Evolutionary conservation across 1,140 invertebrate species (phyloP), one percentile per base, ranked within the genome.

Genomic region (Thaumatotibia leucotreta): DNA sequence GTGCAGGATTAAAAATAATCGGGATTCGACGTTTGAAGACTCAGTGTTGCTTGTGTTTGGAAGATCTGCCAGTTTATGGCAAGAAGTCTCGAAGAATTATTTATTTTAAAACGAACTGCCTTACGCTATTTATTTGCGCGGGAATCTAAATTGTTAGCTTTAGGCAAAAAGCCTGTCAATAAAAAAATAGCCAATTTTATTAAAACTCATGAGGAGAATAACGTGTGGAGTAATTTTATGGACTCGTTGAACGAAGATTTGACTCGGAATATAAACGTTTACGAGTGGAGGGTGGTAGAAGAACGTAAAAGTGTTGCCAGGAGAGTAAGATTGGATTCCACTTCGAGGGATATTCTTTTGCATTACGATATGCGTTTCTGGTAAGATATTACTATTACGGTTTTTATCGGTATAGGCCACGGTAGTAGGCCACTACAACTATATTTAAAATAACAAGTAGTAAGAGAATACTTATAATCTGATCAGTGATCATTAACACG

Each of bases 161-260:
- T 86, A 22, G 83, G 82, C 0, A 86, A 87, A 29, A 86, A 72
- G 24, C 84, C 83, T 4, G 73, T 83, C 0, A 86, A 89, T 61
- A 87, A 79, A 52, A 87, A 87, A 75, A 83, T 86, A 27, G 75
- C 86, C 1, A 83, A 87, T 66, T 79, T 78, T 23, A 70, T 89
- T 0, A 75, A 71, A 24, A 76, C 31, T 4, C 75, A 85, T 65
- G 67, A 80, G 45, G 79, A 84, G 3, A 72, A 65, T 29, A 74
- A 74, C 23, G 29, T 80, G n/a, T 85, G 73, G 79, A 67, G 70
- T 0, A 72, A 67, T 32, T 81, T 85, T 58, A 54, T 83, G 35
- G 83, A 87, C 39, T 76, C 77, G 0, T 63, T 85, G 20, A 83
- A 80, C 31, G 86, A 89, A 62, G 84, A 89, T 75, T 67, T 89